Evolutionary conservation across 2,113 vertebrate species (phyloP).

Genomic region (Alaudala cheleensis): DNA sequence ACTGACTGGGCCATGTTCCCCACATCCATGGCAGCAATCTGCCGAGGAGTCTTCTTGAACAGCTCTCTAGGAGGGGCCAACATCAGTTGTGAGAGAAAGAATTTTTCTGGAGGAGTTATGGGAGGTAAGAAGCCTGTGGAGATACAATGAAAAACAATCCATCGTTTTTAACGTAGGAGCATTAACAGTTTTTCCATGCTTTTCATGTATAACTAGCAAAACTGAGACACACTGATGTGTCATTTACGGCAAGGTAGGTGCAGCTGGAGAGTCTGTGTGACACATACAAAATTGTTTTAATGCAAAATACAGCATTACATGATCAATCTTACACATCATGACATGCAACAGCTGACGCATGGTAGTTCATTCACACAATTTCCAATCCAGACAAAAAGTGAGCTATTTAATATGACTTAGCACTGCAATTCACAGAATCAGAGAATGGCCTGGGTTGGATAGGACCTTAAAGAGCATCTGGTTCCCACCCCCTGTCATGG

Average conservation of each 20-base stretch:
- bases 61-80: slow-evolving; percentile 93
- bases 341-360: rapidly evolving
- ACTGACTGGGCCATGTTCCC: slow-evolving; percentile 89
- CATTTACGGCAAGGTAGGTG: background rate
- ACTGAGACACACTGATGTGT: background rate
- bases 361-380: rapidly evolving
- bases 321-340: background rate
- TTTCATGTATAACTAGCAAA: rapidly evolving
- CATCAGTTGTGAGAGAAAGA: slow-evolving; percentile 98
- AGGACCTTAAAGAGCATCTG: background rate
- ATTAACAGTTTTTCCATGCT: background rate
- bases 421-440: background rate
- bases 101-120: slow-evolving; percentile 96
- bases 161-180: background rate
- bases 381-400: background rate
- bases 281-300: background rate
- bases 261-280: background rate
- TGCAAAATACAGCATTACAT: rapidly evolving
- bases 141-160: background rate
- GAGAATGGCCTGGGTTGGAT: background rate
- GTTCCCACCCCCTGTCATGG: background rate
- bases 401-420: background rate
- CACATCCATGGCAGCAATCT: slow-evolving; percentile 94
- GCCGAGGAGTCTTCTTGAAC: slow-evolving; percentile 97
- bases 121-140: slow-evolving; percentile 92